Evolutionary conservation across 2,113 vertebrate genomes (phyloP).

Genomic region (Phyllopteryx taeniolatus): DNA sequence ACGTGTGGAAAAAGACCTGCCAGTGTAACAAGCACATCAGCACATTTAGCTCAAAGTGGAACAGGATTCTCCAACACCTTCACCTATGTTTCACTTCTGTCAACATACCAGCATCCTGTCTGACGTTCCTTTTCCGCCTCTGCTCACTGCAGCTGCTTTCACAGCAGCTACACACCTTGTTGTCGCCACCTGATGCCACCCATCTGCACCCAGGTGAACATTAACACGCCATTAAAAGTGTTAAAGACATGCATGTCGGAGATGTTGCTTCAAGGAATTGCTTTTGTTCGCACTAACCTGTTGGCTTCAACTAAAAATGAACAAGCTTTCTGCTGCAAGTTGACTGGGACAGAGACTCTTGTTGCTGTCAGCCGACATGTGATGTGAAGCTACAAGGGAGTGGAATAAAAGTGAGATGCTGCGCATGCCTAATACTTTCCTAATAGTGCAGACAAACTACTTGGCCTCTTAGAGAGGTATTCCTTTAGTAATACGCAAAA

Average conservation of each 20-base stretch:
- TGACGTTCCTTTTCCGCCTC: conserved; percentile 34
- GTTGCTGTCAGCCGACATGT: conserved; percentile 62
- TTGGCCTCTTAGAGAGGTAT: not conserved
- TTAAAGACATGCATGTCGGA: too few relatives aligned
- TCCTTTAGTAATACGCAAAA: too few relatives aligned
- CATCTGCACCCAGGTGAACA: conserved; percentile 51
- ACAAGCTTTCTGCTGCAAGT: conserved; percentile 63
- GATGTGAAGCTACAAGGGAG: conserved; percentile 57
- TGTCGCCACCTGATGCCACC: conserved; percentile 64
- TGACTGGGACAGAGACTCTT: not conserved
- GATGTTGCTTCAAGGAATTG: too few relatives aligned
- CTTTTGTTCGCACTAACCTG: conserved; percentile 38
- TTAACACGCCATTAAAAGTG: too few relatives aligned
- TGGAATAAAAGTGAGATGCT: not conserved
- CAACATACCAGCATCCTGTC: conserved; percentile 38
- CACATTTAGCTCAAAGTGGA: not conserved
- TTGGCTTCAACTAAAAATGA: conserved; percentile 50
- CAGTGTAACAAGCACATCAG: not conserved
- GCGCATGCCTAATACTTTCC: not conserved
- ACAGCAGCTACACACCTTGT: conserved; percentile 69
- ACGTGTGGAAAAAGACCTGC: conserved; percentile 12
- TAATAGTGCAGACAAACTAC: not conserved
- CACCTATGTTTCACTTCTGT: not conserved
- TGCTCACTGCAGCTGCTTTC: conserved; percentile 42
- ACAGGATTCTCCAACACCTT: not conserved